These are phyloP conservation scores for Drosophila eohydei DNA, from an alignment of 2,888 invertebrate species.

Conservation along the genomic window DNA sequence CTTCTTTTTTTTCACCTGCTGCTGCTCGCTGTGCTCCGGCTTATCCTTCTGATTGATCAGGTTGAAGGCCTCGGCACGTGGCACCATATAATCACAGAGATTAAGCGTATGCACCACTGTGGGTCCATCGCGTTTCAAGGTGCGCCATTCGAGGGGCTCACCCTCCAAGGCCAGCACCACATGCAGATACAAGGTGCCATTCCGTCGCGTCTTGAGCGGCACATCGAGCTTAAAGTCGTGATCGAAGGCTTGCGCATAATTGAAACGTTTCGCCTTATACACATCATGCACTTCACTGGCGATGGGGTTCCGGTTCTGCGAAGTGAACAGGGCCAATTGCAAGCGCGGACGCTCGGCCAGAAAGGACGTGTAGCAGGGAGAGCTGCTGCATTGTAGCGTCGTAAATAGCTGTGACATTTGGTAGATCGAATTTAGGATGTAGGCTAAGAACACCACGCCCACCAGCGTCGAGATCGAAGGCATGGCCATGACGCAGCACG, in stretches of 20 bases:
- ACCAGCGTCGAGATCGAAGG: conserved; percentile 88
- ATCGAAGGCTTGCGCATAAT: conserved; percentile 87
- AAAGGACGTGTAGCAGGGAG: conserved; percentile 89
- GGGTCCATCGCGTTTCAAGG: conserved; percentile 87
- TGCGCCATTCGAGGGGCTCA: conserved; percentile 86
- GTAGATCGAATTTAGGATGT: conserved; percentile 91
- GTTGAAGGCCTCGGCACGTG: conserved; percentile 91
- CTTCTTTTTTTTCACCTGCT: background rate
- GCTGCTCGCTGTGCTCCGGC: background rate
- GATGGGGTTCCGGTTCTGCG: conserved; percentile 87
- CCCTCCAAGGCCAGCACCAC: conserved; percentile 88
- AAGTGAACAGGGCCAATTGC: conserved; percentile 89
- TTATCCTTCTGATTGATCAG: conserved; percentile 86
- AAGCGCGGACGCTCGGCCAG: conserved; percentile 89
- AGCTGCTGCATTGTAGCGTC: conserved; percentile 86
- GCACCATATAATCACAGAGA: conserved; percentile 90
- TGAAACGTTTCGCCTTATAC: conserved; percentile 88
- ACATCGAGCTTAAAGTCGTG: conserved; percentile 87
- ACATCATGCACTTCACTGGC: conserved; percentile 87
- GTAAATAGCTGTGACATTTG: conserved; percentile 90
- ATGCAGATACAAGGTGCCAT: conserved; percentile 94
- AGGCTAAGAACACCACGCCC: conserved; percentile 88
- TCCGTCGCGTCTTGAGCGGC: conserved; percentile 90
- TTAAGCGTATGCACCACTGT: conserved; percentile 88
- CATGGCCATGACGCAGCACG: conserved; percentile 55